Conservation (phyloP, 2,797 vertebrate genomes). For the Lagodon rhomboides region DNA sequence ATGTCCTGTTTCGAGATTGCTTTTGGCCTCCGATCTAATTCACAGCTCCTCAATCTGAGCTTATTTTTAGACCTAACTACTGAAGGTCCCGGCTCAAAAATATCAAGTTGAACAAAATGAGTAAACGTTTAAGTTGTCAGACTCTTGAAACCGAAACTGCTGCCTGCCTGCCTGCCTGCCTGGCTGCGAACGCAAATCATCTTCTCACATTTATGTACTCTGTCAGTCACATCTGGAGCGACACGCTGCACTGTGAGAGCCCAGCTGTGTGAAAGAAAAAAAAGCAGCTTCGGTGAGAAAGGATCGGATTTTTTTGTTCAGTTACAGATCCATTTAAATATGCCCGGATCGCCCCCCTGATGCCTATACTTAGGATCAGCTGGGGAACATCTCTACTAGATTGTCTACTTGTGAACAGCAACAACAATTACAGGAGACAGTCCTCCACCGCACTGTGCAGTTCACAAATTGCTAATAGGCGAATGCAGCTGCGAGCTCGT, state of each 20-base stretch:
- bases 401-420: conserved; percentile 23
- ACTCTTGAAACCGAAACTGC: not conserved
- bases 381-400: conserved; percentile 1
- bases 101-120: not conserved
- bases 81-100: not conserved
- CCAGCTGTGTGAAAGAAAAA: not conserved
- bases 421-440: conserved; percentile 39
- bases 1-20: not conserved
- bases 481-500: conserved; percentile 34
- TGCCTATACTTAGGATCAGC: not conserved
- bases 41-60: not conserved
- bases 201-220: not conserved
- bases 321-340: not conserved
- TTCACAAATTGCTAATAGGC: conserved; percentile 38
- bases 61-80: not conserved
- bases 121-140: not conserved
- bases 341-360: too few species aligned
- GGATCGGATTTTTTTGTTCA: not conserved
- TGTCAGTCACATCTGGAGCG: not conserved
- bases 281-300: not conserved
- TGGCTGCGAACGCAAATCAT: not conserved
- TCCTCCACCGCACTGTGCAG: conserved; percentile 23
- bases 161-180: too few species aligned
- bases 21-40: not conserved
- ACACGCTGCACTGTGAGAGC: not conserved